Percentiles rank a stretch among this genome's conserved stretches.
phyloP scores from a whole-genome alignment of 2,888 invertebrate genomes.

The Lithophane ornitopus region DNA sequence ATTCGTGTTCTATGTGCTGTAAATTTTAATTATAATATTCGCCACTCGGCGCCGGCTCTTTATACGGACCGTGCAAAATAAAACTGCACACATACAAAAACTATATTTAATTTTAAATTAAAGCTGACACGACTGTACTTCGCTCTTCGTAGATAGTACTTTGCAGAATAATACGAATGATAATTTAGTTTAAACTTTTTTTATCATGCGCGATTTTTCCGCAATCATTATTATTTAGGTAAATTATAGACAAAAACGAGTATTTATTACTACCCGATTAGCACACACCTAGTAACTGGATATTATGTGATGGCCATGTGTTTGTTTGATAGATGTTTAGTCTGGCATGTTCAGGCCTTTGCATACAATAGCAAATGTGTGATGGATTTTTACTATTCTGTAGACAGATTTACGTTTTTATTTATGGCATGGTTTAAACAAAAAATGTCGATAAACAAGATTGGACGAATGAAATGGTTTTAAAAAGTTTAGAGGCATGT shows the following conservation, averaged over 20 bases:
- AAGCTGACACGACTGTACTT: slow-evolving; percentile 33
- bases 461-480: not conserved
- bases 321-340: slow-evolving; percentile 26
- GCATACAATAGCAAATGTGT: slow-evolving; percentile 28
- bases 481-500: not conserved
- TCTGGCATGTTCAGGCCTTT: slow-evolving; percentile 19
- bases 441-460: not conserved
- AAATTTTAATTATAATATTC: slow-evolving; percentile 75
- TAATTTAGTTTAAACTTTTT: slow-evolving; percentile 21
- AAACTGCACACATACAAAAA: slow-evolving; percentile 33
- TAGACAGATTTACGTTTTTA: slow-evolving; percentile 12
- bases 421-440: not conserved
- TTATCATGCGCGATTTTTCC: not conserved
- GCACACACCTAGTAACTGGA: slow-evolving; percentile 38
- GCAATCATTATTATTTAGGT: slow-evolving; percentile 10
- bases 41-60: slow-evolving; percentile 54
- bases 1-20: slow-evolving; percentile 70
- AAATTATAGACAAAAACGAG: slow-evolving; percentile 9
- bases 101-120: slow-evolving; percentile 38
- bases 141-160: not conserved
- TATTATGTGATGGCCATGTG: slow-evolving; percentile 40
- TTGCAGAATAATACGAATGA: not conserved
- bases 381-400: slow-evolving; percentile 14
- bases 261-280: slow-evolving; percentile 36
- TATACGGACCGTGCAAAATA: slow-evolving; percentile 42